Conservation (phyloP, 2,888 invertebrate genomes). For the Sisyra terminalis region DNA sequence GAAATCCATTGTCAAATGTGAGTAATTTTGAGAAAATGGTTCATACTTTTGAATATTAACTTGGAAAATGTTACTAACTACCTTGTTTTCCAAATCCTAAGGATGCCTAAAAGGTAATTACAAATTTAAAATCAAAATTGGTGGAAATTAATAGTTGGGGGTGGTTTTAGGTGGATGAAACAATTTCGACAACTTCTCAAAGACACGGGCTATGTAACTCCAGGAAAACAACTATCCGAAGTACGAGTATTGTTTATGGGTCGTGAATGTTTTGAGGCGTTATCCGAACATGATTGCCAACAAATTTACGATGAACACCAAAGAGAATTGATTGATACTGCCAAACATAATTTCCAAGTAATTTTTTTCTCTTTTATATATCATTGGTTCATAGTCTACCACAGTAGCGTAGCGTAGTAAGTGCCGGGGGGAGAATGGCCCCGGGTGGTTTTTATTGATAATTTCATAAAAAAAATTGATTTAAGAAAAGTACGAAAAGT, state of each 20-base stretch:
- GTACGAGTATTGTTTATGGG: constrained; percentile 86
- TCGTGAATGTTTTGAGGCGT: constrained; percentile 82
- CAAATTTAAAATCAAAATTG: constrained; percentile 5
- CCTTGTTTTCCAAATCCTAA: constrained; percentile 4
- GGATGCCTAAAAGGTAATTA: constrained; percentile 18
- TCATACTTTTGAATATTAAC: too few species aligned
- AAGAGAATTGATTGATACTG: constrained; percentile 72
- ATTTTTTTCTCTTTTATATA: too few species aligned
- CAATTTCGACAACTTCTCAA: constrained; percentile 86
- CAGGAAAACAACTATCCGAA: constrained; percentile 84
- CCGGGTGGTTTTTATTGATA: too few species aligned
- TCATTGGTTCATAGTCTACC: too few species aligned
- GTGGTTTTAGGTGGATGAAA: constrained; percentile 61
- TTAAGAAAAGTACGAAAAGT: too few species aligned
- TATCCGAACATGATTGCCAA: constrained; percentile 79
- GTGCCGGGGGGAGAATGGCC: too few species aligned
- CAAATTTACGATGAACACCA: constrained; percentile 91
- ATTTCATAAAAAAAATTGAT: too few species aligned
- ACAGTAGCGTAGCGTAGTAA: too few species aligned
- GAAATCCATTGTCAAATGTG: too few species aligned
- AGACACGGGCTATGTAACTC: constrained; percentile 88
- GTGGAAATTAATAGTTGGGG: constrained; percentile 9
- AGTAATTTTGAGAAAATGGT: too few species aligned
- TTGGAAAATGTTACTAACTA: too few species aligned
- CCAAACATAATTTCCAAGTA: constrained; percentile 79